phyloP scores from a whole-genome alignment of 2,888 invertebrate species.

The Ectemnius continuus region DNA sequence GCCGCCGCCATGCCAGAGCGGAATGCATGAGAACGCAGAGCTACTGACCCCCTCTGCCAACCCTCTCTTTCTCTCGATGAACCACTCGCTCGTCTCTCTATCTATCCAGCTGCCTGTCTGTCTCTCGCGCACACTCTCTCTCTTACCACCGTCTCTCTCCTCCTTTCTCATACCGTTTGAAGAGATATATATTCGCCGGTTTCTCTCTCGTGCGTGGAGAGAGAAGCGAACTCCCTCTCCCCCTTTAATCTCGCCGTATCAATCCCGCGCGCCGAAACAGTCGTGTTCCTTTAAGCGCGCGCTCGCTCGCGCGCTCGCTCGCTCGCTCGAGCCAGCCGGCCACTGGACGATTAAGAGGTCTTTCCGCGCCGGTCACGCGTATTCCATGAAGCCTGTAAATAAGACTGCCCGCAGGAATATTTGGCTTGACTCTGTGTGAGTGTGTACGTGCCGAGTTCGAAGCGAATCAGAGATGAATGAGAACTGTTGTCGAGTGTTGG shows the following conservation, averaged over 20 bases:
- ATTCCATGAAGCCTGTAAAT: no score
- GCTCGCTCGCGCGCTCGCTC: no score
- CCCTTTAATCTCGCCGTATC: conserved; percentile 68
- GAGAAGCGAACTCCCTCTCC: conserved; percentile 29
- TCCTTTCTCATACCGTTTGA: no score
- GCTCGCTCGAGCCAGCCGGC: neutral
- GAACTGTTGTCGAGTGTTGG: no score
- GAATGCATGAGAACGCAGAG: conserved; percentile 77
- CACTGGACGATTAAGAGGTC: conserved; percentile 55
- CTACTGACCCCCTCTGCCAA: conserved; percentile 72
- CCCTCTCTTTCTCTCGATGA: conserved; percentile 37
- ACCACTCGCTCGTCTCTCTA: conserved; percentile 4
- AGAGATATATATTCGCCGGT: conserved; percentile 13
- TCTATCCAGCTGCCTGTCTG: no score
- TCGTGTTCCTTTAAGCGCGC: conserved; percentile 44
- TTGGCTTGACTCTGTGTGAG: no score
- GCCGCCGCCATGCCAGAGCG: conserved; percentile 74
- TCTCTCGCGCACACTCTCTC: no score
- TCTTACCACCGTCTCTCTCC: no score
- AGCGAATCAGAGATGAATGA: no score
- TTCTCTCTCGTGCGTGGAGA: conserved; percentile 15
- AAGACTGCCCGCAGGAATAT: no score
- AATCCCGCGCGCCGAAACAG: conserved; percentile 63
- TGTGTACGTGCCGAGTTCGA: no score
- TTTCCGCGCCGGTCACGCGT: conserved; percentile 23